Base-by-base conservation (phyloP, 2,113 vertebrate species). In the Pipra filicauda region DNA sequence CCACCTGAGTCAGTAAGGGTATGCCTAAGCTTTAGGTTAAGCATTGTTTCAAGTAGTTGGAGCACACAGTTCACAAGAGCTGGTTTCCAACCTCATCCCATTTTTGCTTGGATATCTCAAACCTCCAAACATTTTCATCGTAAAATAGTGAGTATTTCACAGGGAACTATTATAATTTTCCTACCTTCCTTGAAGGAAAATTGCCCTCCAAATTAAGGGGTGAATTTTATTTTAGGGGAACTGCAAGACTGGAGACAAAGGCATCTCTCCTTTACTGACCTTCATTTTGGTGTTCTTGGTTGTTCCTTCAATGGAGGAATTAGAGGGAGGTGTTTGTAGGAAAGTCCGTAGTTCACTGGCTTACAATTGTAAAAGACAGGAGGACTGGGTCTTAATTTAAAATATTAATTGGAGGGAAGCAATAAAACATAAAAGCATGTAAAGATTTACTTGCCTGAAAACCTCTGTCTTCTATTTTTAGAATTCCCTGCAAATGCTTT, bases 391-490 rank as follows among this genome's bases (percentile, higher is more conserved):
- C 96, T 97, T 96, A 97, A 96, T 98, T 97, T 95, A 96, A 97
- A 82, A 94, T 94, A 95, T 94, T 98, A 97, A 97, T 97, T 95
- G 87, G 81, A 96, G 26, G 67, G 65, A 97, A 96, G 96, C 82
- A 97, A 95, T 96, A 96, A 94, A 97, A 93, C 79, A 88, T 93
- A 91, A 94, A 92, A 93, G 35, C 85, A 82, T 80, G 76, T 78
- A 76, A 92, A 67, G 92, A 94, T 97, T 96, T 96, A 76, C 95
- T 97, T 97, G 95, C 97, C 69, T 95, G 88, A 94, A 97, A 97
- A 54, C 59, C 93, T 97, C 95, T 95, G 91, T 98, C 97, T 98
- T 94, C 97, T 98, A 98, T 98, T 98, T 98, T 98, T 98, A 98
- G 97, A 96, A 96, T 89, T 79, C 94, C 92, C 88, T 97, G 96